Evolutionary conservation across 2,113 vertebrate species (phyloP).

Genomic region (Nycticorax nycticorax): DNA sequence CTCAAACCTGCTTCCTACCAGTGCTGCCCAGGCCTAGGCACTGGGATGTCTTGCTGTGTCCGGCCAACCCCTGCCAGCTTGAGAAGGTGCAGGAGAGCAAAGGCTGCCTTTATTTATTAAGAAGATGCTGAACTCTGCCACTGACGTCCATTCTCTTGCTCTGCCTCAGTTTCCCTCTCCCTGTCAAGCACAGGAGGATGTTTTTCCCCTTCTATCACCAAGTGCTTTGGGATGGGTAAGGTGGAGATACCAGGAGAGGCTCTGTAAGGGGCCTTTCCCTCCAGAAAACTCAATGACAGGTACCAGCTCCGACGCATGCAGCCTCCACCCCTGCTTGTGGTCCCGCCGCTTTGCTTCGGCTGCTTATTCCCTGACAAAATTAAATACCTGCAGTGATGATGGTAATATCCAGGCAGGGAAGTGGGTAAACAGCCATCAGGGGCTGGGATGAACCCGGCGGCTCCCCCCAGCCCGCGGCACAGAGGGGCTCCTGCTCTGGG

Average conservation of each 20-base stretch:
- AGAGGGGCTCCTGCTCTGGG: not conserved
- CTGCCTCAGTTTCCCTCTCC: not conserved
- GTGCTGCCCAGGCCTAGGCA: not conserved
- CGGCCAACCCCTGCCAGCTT: fast-evolving
- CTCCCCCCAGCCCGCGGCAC: not conserved
- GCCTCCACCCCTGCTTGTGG: not conserved
- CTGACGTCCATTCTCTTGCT: not conserved
- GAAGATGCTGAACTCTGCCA: not conserved
- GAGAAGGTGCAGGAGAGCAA: not conserved
- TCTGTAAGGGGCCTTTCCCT: not conserved
- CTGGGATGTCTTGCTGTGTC: not conserved
- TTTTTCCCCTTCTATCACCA: not conserved
- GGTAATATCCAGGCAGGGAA: fast-evolving
- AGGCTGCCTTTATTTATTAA: not conserved
- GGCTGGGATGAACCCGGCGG: fast-evolving
- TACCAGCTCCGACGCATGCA: fast-evolving
- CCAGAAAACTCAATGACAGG: not conserved
- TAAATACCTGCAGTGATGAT: not conserved
- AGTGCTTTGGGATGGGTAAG: not conserved
- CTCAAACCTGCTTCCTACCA: not conserved
- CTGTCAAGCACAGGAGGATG: not conserved
- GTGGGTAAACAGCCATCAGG: not conserved
- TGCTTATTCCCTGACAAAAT: not conserved
- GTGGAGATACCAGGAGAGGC: not conserved
- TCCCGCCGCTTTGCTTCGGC: not conserved